phyloP scores from a whole-genome alignment of 2,113 vertebrate genomes.

The Chaetodon trifascialis region DNA sequence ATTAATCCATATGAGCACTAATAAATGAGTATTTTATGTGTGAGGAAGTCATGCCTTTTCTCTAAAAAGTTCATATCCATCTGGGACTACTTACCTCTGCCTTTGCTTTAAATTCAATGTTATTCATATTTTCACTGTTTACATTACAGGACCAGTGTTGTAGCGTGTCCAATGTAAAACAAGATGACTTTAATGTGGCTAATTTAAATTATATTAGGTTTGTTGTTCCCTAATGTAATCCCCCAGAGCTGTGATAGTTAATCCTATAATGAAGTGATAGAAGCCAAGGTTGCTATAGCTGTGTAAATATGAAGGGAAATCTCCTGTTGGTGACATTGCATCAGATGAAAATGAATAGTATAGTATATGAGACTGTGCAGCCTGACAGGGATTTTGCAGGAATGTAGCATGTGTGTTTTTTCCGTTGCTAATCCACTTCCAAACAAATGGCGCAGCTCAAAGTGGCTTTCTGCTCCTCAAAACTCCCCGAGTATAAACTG shows the following conservation, averaged over 20 bases:
- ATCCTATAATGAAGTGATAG: constrained; percentile 26
- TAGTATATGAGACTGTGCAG: neutral
- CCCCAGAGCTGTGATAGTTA: constrained; percentile 14
- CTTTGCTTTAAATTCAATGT: neutral
- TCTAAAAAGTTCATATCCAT: too few species aligned
- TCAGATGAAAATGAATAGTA: neutral
- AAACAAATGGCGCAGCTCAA: constrained; percentile 65
- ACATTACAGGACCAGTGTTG: neutral
- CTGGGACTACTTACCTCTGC: neutral
- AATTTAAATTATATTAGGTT: neutral
- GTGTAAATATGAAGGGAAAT: neutral
- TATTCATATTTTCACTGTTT: neutral
- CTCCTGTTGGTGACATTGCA: neutral
- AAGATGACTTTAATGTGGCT: neutral
- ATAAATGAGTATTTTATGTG: neutral
- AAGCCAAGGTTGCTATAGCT: neutral
- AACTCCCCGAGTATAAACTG: constrained; percentile 23
- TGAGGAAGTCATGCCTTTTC: too few species aligned
- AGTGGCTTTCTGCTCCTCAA: constrained; percentile 17
- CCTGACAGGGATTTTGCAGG: neutral
- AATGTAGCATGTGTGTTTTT: neutral
- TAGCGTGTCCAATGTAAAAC: neutral
- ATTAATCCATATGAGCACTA: neutral
- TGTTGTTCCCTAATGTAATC: constrained; percentile 49
- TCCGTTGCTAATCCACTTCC: constrained; percentile 15